These are phyloP conservation scores for Pheucticus melanocephalus DNA, from an alignment of 2,113 vertebrate species.

Conservation along the genomic window DNA sequence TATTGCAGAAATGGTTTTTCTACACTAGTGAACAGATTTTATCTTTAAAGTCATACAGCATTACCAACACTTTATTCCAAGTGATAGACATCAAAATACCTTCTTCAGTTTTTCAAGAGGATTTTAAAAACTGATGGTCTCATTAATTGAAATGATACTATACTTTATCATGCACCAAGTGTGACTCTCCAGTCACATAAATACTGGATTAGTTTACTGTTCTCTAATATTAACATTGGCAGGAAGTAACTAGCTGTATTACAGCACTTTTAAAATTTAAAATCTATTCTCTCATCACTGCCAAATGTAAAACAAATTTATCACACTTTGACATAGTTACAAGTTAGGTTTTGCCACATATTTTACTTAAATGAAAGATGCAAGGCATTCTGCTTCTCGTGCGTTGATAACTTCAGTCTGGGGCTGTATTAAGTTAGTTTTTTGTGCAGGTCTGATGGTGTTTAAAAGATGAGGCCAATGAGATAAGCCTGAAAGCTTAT, in stretches of 20 bases:
- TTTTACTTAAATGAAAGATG: constrained; percentile 17
- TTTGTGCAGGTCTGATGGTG: neutral
- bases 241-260: neutral
- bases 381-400: neutral
- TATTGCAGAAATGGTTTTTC: neutral
- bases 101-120: neutral
- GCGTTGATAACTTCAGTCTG: neutral
- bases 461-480: constrained; percentile 25
- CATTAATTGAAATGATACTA: neutral
- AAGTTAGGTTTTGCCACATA: neutral
- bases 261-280: neutral
- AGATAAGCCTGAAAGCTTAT: constrained; percentile 31
- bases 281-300: neutral
- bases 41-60: neutral
- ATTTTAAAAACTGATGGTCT: neutral
- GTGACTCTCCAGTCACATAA: neutral
- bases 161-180: neutral
- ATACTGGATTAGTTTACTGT: neutral
- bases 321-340: neutral
- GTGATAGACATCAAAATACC: neutral
- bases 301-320: neutral
- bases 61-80: neutral
- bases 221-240: neutral
- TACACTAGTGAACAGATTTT: neutral
- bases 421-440: neutral